A percentile compares a stretch with the other conserved stretches of the same genome.
These are phyloP conservation scores for Chionis minor DNA, from an alignment of 2,113 vertebrate genomes.

Conservation along the genomic window DNA sequence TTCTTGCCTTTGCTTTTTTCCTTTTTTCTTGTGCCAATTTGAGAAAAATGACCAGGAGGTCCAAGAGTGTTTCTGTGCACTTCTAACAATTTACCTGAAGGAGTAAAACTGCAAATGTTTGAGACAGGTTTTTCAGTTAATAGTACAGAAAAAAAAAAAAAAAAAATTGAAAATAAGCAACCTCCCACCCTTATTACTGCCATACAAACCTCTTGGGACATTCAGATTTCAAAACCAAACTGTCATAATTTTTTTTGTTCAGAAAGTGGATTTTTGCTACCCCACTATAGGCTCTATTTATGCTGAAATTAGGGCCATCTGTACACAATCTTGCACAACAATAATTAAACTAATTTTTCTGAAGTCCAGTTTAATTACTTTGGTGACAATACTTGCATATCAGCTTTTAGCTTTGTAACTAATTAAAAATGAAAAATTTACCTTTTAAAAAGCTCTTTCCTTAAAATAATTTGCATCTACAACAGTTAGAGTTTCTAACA, in stretches of 20 bases:
- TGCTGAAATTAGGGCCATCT: neutral
- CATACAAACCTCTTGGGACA: neutral
- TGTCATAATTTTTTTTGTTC: neutral
- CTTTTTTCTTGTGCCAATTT: neutral
- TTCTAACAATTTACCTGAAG: neutral
- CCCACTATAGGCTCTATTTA: neutral
- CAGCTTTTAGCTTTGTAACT: slow-evolving; percentile 21
- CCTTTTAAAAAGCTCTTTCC: neutral
- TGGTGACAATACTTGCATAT: neutral
- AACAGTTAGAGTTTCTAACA: neutral
- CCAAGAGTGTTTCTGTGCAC: neutral
- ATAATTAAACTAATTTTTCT: slow-evolving; percentile 27
- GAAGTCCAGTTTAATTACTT: slow-evolving; percentile 40
- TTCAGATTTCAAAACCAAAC: neutral
- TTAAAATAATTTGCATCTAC: neutral
- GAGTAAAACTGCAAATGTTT: neutral
- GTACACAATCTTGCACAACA: neutral
- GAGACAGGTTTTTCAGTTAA: neutral
- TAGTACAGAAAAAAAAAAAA: neutral
- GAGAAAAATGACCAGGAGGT: neutral
- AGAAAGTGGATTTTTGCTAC: neutral
- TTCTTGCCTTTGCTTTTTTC: neutral
- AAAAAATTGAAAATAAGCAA: neutral
- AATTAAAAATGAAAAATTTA: slow-evolving; percentile 32
- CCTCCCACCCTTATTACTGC: neutral